These are phyloP conservation scores for Amphipyra berbera DNA, from an alignment of 2,888 invertebrate species.

Conservation along the genomic window DNA sequence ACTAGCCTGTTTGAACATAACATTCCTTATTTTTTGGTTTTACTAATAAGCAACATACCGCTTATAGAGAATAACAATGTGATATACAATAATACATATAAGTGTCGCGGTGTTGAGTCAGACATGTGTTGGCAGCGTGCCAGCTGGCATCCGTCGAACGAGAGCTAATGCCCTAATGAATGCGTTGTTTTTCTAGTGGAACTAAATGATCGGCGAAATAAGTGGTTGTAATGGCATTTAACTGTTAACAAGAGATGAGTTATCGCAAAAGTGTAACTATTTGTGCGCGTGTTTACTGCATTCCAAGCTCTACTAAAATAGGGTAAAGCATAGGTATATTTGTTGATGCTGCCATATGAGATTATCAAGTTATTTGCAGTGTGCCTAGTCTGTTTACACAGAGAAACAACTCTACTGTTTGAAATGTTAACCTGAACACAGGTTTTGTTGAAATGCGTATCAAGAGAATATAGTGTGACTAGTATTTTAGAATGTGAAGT, in stretches of 20 bases:
- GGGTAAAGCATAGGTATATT: constrained; percentile 25
- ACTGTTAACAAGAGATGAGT: constrained; percentile 65
- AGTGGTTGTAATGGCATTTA: constrained; percentile 60
- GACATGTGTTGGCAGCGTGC: constrained; percentile 72
- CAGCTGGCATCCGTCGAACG: constrained; percentile 70
- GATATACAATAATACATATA: constrained; percentile 60
- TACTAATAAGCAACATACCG: constrained; percentile 51
- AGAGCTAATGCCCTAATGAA: constrained; percentile 78
- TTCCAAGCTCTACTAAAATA: constrained; percentile 41
- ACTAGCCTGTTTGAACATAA: constrained; percentile 87
- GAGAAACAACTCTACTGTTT: constrained; percentile 6
- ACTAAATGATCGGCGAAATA: constrained; percentile 68
- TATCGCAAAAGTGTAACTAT: constrained; percentile 55
- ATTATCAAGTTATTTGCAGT: constrained; percentile 34
- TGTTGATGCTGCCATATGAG: constrained; percentile 25
- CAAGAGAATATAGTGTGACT: constrained; percentile 14
- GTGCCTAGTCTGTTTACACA: constrained; percentile 20
- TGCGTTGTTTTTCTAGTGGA: constrained; percentile 72
- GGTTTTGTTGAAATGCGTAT: constrained; percentile 7
- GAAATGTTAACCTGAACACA: constrained; percentile 13
- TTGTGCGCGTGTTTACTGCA: constrained; percentile 46
- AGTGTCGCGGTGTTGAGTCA: constrained; percentile 75
- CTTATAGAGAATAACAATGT: constrained; percentile 38
- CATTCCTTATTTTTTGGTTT: constrained; percentile 49
- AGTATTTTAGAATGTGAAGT: background rate